phyloP scores from a whole-genome alignment of 1,140 invertebrate genomes.

The Dufourea novaeangliae region DNA sequence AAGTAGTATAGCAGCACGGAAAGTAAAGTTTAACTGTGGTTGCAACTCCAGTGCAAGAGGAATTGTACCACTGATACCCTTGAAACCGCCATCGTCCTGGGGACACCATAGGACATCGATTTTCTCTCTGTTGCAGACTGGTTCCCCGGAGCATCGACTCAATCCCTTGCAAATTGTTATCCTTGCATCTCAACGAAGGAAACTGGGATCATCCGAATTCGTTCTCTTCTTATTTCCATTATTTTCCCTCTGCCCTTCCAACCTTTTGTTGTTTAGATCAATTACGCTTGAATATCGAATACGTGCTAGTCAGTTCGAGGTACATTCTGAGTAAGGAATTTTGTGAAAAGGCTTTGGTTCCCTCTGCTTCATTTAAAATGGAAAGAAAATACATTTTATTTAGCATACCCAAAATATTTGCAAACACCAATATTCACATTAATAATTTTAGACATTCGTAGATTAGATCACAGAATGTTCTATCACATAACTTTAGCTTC shows the following conservation, averaged over 20 bases:
- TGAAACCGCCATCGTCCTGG: conserved; percentile 6
- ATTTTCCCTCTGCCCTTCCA: conserved; percentile 1
- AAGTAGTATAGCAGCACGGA: background rate
- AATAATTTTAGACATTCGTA: no score
- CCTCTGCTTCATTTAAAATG: no score
- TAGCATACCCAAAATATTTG: no score
- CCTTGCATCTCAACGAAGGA: conserved; percentile 50
- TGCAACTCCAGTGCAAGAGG: background rate
- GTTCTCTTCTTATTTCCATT: conserved; percentile 8
- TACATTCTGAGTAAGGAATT: background rate
- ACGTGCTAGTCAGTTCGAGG: background rate
- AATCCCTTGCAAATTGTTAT: conserved; percentile 65
- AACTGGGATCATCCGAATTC: conserved; percentile 36
- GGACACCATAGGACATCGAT: conserved; percentile 47
- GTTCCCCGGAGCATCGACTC: conserved; percentile 23
- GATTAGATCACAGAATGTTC: no score
- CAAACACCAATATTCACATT: no score
- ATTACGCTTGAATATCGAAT: conserved; percentile 9
- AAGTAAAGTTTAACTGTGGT: background rate
- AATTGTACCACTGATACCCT: conserved; percentile 1
- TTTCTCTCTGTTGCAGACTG: conserved; percentile 24
- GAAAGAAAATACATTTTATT: no score
- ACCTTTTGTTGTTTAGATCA: conserved; percentile 21
- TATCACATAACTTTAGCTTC: no score
- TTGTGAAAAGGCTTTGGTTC: background rate